phyloP scores from a whole-genome alignment of 1,140 invertebrate genomes.

The Bombus waltoni region DNA sequence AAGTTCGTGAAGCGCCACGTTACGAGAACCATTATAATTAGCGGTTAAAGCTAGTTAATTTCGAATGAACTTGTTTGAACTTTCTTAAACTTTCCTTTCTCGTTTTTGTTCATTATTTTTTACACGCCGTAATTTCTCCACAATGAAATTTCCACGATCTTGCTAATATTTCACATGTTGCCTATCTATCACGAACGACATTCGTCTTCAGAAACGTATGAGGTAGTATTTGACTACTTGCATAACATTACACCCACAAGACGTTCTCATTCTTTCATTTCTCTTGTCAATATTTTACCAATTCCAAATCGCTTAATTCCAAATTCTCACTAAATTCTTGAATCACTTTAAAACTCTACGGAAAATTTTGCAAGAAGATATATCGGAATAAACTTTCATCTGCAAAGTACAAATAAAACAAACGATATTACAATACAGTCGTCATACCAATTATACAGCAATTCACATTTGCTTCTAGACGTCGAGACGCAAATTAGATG shows the following conservation, averaged over 20 bases:
- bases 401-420: too few species aligned
- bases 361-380: neutral
- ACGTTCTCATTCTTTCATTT: too few species aligned
- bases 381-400: too few species aligned
- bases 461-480: neutral
- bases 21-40: slow-evolving; percentile 38
- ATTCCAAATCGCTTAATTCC: too few species aligned
- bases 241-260: too few species aligned
- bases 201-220: neutral
- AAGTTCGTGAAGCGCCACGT: slow-evolving; percentile 22
- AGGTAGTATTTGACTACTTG: too few species aligned
- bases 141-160: slow-evolving; percentile 1
- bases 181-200: neutral
- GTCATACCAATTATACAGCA: too few species aligned
- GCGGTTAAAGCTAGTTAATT: slow-evolving; percentile 39
- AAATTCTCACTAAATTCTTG: too few species aligned
- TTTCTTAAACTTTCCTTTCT: slow-evolving; percentile 23
- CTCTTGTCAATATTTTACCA: too few species aligned
- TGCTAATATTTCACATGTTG: neutral
- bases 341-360: neutral
- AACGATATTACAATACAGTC: too few species aligned
- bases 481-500: neutral
- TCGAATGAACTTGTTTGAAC: slow-evolving; percentile 36
- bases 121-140: neutral
- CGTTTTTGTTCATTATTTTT: neutral